A percentile compares a stretch with the other conserved stretches of the same genome.
Evolutionary conservation across 2,888 invertebrate genomes (phyloP).

Genomic region (Dendrolimus pini): DNA sequence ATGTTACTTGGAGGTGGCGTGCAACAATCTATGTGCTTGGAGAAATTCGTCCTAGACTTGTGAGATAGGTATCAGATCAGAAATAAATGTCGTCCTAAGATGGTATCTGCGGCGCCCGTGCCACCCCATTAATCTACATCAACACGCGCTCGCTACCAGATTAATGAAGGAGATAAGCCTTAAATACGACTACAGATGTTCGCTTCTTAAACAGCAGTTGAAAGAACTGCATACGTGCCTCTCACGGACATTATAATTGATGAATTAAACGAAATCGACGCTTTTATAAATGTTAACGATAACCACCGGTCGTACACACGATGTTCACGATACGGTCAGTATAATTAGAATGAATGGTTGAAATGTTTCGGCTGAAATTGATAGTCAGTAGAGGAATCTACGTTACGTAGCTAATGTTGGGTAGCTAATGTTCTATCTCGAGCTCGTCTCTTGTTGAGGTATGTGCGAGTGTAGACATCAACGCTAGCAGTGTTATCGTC

Average conservation of each 20-base stretch:
- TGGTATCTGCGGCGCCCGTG: constrained; percentile 56
- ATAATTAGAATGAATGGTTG: constrained; percentile 66
- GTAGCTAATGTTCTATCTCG: constrained; percentile 30
- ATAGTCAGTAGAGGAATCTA: constrained; percentile 37
- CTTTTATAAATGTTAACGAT: constrained; percentile 63
- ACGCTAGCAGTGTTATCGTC: constrained; percentile 8
- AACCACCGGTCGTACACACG: constrained; percentile 40
- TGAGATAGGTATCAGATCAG: constrained; percentile 56
- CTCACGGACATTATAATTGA: constrained; percentile 44
- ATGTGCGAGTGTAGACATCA: constrained; percentile 8
- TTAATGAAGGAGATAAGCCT: constrained; percentile 72
- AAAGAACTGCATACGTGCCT: constrained; percentile 34
- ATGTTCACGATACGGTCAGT: constrained; percentile 38
- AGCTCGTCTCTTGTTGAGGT: constrained; percentile 20
- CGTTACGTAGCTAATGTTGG: constrained; percentile 35
- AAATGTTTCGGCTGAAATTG: constrained; percentile 43
- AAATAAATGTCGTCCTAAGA: constrained; percentile 57
- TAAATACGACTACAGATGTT: constrained; percentile 69
- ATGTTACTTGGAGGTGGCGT: constrained; percentile 31
- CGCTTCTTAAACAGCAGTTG: constrained; percentile 41
- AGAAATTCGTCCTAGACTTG: constrained; percentile 19
- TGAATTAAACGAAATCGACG: constrained; percentile 58
- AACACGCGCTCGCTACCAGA: constrained; percentile 67
- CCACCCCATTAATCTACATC: constrained; percentile 74
- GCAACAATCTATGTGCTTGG: constrained; percentile 18